Conservation (phyloP, 2,797 vertebrate species). For the Betta splendens region DNA sequence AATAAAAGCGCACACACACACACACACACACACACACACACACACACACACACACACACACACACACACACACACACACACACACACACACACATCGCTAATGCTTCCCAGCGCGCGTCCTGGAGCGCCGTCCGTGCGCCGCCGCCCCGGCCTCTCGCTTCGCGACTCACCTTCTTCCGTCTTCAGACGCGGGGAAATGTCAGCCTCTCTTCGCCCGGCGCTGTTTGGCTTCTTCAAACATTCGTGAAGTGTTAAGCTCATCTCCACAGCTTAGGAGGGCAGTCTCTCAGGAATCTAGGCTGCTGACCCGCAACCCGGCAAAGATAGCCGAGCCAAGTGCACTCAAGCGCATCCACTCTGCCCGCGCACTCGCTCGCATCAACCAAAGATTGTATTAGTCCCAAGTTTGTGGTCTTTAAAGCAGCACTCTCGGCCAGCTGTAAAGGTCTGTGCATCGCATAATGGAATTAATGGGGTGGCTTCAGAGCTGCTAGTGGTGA, state of each 20-base stretch:
- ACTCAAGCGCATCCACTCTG: conserved; percentile 65
- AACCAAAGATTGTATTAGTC: conserved; percentile 68
- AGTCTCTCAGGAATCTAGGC: conserved; percentile 65
- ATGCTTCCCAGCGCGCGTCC: too few species aligned
- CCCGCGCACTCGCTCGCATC: conserved; percentile 65
- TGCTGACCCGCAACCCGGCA: conserved; percentile 69
- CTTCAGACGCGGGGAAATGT: conserved; percentile 76
- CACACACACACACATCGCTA: conserved; percentile 36
- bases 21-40: conserved; percentile 31
- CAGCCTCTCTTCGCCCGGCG: conserved; percentile 63
- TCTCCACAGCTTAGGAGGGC: conserved; percentile 69
- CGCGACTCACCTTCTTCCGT: conserved; percentile 65
- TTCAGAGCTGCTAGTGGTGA: conserved; percentile 35
- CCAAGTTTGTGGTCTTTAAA: conserved; percentile 67
- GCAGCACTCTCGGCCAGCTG: conserved; percentile 45
- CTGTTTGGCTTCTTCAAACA: conserved; percentile 78
- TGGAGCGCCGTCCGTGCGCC: too few species aligned
- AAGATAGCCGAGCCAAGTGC: conserved; percentile 63
- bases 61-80: conserved; percentile 6
- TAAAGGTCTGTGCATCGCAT: conserved; percentile 43
- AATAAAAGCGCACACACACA: conserved; percentile 16
- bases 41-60: conserved; percentile 18
- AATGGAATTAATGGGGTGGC: conserved; percentile 57
- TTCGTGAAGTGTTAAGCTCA: conserved; percentile 79
- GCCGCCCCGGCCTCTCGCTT: conserved; percentile 47